Evolutionary conservation across 1,140 invertebrate genomes (phyloP).

Genomic region (Drosophila ficusphila): DNA sequence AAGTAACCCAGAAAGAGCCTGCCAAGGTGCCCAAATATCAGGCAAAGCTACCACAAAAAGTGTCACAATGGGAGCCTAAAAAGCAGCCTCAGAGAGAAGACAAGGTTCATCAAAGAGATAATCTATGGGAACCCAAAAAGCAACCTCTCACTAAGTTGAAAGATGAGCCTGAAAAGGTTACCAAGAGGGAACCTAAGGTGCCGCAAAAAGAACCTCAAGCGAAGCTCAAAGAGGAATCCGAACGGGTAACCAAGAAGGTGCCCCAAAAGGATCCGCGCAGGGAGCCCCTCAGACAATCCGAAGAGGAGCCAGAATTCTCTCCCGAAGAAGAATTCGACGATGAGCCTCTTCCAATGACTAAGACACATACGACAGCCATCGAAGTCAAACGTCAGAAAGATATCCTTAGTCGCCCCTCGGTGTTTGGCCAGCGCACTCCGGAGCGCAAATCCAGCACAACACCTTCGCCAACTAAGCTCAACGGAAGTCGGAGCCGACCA

Average conservation of each 20-base stretch:
- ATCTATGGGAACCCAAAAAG: background rate
- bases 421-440: slow-evolving; percentile 57
- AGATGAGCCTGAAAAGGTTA: slow-evolving; percentile 6
- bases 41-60: slow-evolving; percentile 9
- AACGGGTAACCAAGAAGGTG: background rate
- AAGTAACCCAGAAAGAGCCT: background rate
- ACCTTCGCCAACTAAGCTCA: slow-evolving; percentile 2
- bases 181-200: background rate
- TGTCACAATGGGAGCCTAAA: slow-evolving; percentile 11
- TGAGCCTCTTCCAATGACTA: slow-evolving; percentile 67
- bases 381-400: slow-evolving; percentile 84
- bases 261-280: background rate
- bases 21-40: slow-evolving; percentile 3
- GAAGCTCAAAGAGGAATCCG: slow-evolving; percentile 2
- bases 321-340: slow-evolving; percentile 39
- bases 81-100: slow-evolving; percentile 8
- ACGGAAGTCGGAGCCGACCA: slow-evolving; percentile 17
- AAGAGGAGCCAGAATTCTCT: slow-evolving; percentile 15
- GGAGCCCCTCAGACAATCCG: background rate
- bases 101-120: background rate
- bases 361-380: slow-evolving; percentile 66
- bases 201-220: background rate
- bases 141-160: background rate
- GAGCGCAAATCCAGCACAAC: slow-evolving; percentile 25
- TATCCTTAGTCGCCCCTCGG: slow-evolving; percentile 85